Base-by-base conservation (phyloP, 1,140 invertebrate species). In the Campoletis sonorensis region DNA sequence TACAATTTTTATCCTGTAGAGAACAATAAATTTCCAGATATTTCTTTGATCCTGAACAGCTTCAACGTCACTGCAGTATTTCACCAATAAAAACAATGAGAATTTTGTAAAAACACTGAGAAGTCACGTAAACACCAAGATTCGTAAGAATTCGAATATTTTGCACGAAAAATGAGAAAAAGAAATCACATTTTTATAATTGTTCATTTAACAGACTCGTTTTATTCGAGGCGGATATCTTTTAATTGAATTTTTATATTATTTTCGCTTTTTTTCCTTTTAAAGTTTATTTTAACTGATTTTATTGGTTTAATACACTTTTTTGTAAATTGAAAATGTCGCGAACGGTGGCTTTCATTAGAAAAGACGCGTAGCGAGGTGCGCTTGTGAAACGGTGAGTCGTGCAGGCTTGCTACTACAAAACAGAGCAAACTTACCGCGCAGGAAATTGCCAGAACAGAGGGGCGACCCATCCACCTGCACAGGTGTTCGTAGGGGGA, bases 401-500 rank as follows among this genome's bases (percentile, higher is more conserved):
- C 73, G 54, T 71, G 76, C 67, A 82, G 77, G 84, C 82, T 86
- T 84, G 85, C 86, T 86, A 85, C 86, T 87, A 85, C 80, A 87
- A 87, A 87, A 86, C 85, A 82, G 86, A 87, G 84, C 84, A 80
- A 84, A 86, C 85, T 85, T 85, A 87, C 83, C 79, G 84, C 83
- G 86, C 86, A 87, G 86, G 86, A 87, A 87, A 85, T 87, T 81
- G 84, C 82, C 80, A 83, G 81, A 82, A 26, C 85, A 87, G 86
- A 85, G 85, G 86, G 86, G 83, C 81, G 85, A 83, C 84, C 83
- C 23, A 71, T 37, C 27, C 33, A 86, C 84, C 83, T 83, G 85
- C 85, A 85, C 86, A 87, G 86, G 86, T 87, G 86, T 87, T 87
- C 85, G 83, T 81, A 82, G 85, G 81, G 85, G 85, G 85, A 87